Percentiles rank a stretch among this genome's conserved stretches.
Conservation (phyloP, 2,113 vertebrate species). For the Notothenia coriiceps region DNA sequence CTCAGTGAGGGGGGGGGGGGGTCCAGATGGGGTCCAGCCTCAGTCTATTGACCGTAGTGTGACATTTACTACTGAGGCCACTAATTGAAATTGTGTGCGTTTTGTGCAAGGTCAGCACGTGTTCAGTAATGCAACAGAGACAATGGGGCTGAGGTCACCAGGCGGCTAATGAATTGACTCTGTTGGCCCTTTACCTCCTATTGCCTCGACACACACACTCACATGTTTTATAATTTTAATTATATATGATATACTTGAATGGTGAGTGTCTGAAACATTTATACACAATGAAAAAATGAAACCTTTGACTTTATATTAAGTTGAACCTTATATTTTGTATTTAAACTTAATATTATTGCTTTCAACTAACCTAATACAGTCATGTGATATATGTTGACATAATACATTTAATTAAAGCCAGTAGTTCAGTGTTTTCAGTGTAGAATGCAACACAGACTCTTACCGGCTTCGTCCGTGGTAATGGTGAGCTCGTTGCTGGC, state of each 20-base stretch:
- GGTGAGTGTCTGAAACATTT: background rate
- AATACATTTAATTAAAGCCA: too few species aligned
- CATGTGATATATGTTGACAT: too few species aligned
- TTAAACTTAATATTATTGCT: too few species aligned
- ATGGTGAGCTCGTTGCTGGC: constrained; percentile 99
- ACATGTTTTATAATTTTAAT: background rate
- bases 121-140: constrained; percentile 79
- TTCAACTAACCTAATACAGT: too few species aligned
- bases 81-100: constrained; percentile 81
- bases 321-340: too few species aligned
- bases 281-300: background rate
- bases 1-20: constrained; percentile 1
- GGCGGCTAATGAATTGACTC: constrained; percentile 72
- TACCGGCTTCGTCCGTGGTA: constrained; percentile 98
- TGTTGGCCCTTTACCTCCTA: constrained; percentile 24
- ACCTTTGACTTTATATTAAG: too few species aligned
- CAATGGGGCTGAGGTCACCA: constrained; percentile 62
- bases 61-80: constrained; percentile 76
- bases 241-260: background rate
- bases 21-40: constrained; percentile 50
- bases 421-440: too few species aligned
- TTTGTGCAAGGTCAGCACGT: constrained; percentile 75
- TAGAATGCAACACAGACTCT: background rate
- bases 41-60: constrained; percentile 71
- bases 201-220: constrained; percentile 2